These are phyloP conservation scores for Conistra vaccinii DNA, from an alignment of 2,888 invertebrate genomes.

Conservation along the genomic window DNA sequence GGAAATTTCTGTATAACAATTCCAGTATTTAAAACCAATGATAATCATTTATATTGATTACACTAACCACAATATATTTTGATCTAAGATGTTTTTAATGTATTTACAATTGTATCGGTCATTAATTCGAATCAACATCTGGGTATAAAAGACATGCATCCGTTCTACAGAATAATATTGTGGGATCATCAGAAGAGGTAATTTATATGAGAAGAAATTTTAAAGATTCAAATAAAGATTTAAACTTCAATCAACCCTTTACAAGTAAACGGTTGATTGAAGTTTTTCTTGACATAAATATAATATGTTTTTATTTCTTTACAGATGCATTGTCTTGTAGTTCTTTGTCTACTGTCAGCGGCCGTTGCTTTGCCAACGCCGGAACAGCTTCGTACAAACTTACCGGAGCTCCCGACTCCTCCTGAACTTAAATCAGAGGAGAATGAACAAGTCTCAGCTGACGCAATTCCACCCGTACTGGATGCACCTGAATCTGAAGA, in stretches of 20 bases:
- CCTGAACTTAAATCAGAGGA: constrained; percentile 44
- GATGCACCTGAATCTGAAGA: background rate
- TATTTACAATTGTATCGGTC: constrained; percentile 59
- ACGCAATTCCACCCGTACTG: background rate
- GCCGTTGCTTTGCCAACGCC: constrained; percentile 71
- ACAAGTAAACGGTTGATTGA: no score
- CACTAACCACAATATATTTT: constrained; percentile 40
- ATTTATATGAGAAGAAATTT: constrained; percentile 9
- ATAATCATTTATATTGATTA: constrained; percentile 8
- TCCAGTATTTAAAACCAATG: constrained; percentile 11
- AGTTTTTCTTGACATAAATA: background rate
- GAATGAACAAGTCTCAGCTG: constrained; percentile 20
- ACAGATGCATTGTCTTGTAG: constrained; percentile 73
- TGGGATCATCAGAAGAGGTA: constrained; percentile 35
- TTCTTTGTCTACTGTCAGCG: constrained; percentile 72
- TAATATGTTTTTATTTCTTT: constrained; percentile 11
- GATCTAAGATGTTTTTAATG: constrained; percentile 64
- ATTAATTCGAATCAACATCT: constrained; percentile 49
- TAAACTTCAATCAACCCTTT: no score
- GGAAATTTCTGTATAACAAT: constrained; percentile 45
- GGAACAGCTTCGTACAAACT: constrained; percentile 39
- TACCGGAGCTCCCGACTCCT: constrained; percentile 29
- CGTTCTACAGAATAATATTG: background rate
- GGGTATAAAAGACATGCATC: constrained; percentile 49
- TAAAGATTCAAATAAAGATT: no score